Percentiles rank a stretch among this genome's conserved stretches.
These are phyloP conservation scores for Limonius californicus DNA, from an alignment of 1,140 invertebrate genomes.

Conservation along the genomic window DNA sequence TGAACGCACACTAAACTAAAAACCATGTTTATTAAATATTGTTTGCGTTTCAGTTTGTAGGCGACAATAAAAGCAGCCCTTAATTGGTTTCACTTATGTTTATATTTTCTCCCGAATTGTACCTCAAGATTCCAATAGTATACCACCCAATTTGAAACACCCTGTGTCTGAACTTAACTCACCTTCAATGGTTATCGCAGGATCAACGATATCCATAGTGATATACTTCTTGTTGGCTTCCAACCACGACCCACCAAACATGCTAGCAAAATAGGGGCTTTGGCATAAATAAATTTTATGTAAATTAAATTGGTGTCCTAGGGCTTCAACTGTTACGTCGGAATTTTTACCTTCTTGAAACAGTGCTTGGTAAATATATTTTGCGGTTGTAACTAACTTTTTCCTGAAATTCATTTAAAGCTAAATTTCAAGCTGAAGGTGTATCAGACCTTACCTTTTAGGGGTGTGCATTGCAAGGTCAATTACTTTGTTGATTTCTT, in stretches of 20 bases:
- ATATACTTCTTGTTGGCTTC: conserved; percentile 67
- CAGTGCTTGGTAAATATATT: conserved; percentile 76
- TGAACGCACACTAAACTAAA: too few species aligned
- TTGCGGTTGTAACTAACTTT: conserved; percentile 67
- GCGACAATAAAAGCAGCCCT: too few species aligned
- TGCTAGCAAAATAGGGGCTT: conserved; percentile 78
- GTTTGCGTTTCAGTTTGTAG: too few species aligned
- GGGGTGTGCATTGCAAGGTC: conserved; percentile 45
- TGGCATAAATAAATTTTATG: conserved; percentile 79
- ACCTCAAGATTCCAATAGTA: too few species aligned
- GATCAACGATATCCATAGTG: conserved; percentile 69
- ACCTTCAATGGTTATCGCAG: conserved; percentile 69
- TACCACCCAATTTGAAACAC: too few species aligned
- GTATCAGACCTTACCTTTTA: conserved; percentile 38
- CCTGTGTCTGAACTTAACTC: too few species aligned
- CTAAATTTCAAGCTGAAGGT: background rate
- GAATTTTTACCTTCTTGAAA: conserved; percentile 75
- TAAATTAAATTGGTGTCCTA: conserved; percentile 69
- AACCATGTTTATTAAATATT: too few species aligned
- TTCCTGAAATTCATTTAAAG: conserved; percentile 51
- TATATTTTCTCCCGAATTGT: too few species aligned
- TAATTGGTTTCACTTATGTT: too few species aligned
- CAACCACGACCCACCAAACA: conserved; percentile 80
- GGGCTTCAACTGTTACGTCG: conserved; percentile 69
- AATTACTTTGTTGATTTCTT: conserved; percentile 44